phyloP scores from a whole-genome alignment of 2,113 vertebrate genomes.

The Sylvilagus bachmani region DNA sequence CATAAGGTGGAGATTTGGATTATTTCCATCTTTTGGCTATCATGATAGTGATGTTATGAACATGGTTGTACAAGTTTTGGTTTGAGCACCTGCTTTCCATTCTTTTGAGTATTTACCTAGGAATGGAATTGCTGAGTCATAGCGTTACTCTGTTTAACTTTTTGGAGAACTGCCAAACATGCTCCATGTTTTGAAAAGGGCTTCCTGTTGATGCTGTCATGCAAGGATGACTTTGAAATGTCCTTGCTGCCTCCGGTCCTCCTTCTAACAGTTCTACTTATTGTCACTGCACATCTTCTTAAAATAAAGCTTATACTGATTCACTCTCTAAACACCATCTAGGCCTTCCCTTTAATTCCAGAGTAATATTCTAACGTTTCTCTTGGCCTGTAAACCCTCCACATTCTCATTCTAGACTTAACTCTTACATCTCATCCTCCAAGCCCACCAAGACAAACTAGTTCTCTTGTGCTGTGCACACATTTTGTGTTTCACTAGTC shows the following conservation, averaged over 20 bases:
- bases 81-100: not conserved
- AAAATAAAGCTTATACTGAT: not conserved
- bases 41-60: not conserved
- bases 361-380: not conserved
- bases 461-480: not conserved
- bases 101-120: not conserved
- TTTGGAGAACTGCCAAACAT: conserved; percentile 1
- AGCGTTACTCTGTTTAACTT: not conserved
- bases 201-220: not conserved
- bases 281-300: not conserved
- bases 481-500: not conserved
- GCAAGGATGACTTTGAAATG: not conserved
- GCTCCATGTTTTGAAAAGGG: not conserved
- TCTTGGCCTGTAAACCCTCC: not conserved
- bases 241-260: not conserved
- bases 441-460: not conserved
- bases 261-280: not conserved
- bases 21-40: not conserved
- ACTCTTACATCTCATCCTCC: not conserved
- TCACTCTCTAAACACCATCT: not conserved
- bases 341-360: not conserved
- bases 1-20: not conserved
- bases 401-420: conserved; percentile 3
- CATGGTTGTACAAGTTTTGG: not conserved
- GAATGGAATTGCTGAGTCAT: not conserved